These are phyloP conservation scores for Apamea sordens DNA, from an alignment of 2,888 invertebrate genomes.

Conservation along the genomic window DNA sequence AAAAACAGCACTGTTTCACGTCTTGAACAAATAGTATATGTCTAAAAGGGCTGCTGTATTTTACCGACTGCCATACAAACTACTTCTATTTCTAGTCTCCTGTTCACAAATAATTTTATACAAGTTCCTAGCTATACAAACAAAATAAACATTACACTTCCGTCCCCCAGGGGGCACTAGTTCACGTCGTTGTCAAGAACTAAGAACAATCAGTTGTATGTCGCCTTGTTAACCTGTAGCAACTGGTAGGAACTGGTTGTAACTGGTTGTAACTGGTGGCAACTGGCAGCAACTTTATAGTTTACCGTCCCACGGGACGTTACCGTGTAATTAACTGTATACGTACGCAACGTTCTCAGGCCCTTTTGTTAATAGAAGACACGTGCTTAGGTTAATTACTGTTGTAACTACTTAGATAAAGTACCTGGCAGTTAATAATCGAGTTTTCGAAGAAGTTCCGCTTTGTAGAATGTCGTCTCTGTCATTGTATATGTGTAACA, in stretches of 20 bases:
- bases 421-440: background rate
- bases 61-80: background rate
- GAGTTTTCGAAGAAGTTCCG: background rate
- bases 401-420: slow-evolving; percentile 15
- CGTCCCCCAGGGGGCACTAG: background rate
- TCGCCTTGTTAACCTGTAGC: slow-evolving; percentile 32
- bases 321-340: slow-evolving; percentile 29
- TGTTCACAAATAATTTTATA: slow-evolving; percentile 13
- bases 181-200: slow-evolving; percentile 35
- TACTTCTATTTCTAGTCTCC: slow-evolving; percentile 18
- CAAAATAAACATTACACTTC: slow-evolving; percentile 2
- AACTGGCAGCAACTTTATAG: slow-evolving; percentile 60
- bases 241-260: slow-evolving; percentile 3
- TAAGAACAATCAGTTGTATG: slow-evolving; percentile 44
- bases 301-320: slow-evolving; percentile 53
- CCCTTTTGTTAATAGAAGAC: slow-evolving; percentile 64
- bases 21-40: slow-evolving; percentile 43
- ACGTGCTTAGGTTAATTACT: slow-evolving; percentile 52
- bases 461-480: background rate
- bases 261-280: slow-evolving; percentile 49
- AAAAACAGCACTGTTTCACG: slow-evolving; percentile 15
- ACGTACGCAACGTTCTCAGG: slow-evolving; percentile 53
- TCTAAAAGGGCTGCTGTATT: slow-evolving; percentile 39
- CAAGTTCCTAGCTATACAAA: background rate
- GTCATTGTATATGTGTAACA: too few relatives aligned